These are phyloP conservation scores for Centropyge bicolor DNA, from an alignment of 2,797 vertebrate genomes.

Conservation along the genomic window DNA sequence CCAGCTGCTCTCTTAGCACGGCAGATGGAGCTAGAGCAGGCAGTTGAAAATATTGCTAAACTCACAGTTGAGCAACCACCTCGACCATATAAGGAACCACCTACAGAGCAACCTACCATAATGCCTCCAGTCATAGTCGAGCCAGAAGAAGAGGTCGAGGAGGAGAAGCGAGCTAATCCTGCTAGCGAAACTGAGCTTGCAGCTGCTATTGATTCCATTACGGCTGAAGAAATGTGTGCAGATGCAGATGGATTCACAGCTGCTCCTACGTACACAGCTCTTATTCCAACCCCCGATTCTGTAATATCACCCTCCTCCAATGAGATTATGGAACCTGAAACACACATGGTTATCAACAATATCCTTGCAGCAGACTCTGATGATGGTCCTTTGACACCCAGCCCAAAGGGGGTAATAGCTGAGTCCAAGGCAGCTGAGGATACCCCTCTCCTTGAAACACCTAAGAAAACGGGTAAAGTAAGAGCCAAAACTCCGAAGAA, in stretches of 20 bases:
- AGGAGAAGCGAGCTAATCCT: slow-evolving; percentile 93
- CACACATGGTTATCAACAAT: slow-evolving; percentile 87
- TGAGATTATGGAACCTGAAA: slow-evolving; percentile 90
- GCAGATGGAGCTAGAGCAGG: slow-evolving; percentile 96
- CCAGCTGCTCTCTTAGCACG: slow-evolving; percentile 90
- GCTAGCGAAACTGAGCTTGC: slow-evolving; percentile 97
- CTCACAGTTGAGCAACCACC: slow-evolving; percentile 88
- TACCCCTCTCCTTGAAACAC: slow-evolving; percentile 75
- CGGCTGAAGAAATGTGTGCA: slow-evolving; percentile 90
- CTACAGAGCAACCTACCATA: slow-evolving; percentile 75
- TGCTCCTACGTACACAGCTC: slow-evolving; percentile 87
- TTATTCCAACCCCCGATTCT: slow-evolving; percentile 84
- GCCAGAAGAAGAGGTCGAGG: slow-evolving; percentile 85
- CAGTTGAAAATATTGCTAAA: slow-evolving; percentile 97
- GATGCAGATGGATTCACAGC: slow-evolving; percentile 92
- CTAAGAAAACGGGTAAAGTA: slow-evolving; percentile 89
- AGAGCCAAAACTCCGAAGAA: slow-evolving; percentile 89
- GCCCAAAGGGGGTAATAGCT: slow-evolving; percentile 58
- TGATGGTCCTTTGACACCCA: slow-evolving; percentile 65
- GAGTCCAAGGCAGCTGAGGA: slow-evolving; percentile 84
- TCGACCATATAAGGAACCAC: slow-evolving; percentile 89
- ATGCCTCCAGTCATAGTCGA: slow-evolving; percentile 81
- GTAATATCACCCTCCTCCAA: slow-evolving; percentile 82
- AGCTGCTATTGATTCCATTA: slow-evolving; percentile 98
- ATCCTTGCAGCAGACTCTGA: slow-evolving; percentile 83